Conservation (phyloP, 2,113 vertebrate genomes). For the Silurus asotus region DNA sequence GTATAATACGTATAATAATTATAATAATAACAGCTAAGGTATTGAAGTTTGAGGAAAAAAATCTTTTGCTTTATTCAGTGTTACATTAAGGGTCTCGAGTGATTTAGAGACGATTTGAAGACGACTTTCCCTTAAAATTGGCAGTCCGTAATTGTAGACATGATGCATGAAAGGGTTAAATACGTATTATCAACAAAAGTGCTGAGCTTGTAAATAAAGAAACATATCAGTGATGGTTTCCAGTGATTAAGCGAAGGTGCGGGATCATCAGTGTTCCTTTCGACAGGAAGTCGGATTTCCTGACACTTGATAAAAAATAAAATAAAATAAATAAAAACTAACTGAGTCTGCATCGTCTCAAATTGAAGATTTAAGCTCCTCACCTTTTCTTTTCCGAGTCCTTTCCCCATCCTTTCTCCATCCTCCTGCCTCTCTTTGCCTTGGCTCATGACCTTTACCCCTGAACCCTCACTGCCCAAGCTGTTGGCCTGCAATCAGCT, state of each 20-base stretch:
- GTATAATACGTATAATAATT: too few relatives aligned
- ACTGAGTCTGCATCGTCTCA: neutral
- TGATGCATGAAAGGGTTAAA: neutral
- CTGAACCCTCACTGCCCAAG: slow-evolving; percentile 21
- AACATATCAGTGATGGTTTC: neutral
- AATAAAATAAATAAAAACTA: neutral
- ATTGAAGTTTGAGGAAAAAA: neutral
- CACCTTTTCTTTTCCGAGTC: slow-evolving; percentile 6
- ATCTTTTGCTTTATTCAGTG: neutral
- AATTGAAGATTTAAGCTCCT: slow-evolving; percentile 9
- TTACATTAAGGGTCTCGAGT: too few relatives aligned
- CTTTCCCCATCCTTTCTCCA: neutral
- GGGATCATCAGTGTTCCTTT: neutral
- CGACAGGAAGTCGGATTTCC: neutral
- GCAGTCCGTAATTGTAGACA: neutral
- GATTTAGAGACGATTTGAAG: too few relatives aligned
- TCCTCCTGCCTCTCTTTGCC: slow-evolving; percentile 51
- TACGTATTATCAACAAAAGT: neutral
- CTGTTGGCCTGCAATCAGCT: slow-evolving; percentile 64
- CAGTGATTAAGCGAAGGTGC: neutral
- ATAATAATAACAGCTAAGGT: neutral
- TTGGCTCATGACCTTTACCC: slow-evolving; percentile 52
- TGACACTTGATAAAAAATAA: neutral
- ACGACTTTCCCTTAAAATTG: neutral
- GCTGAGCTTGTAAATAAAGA: neutral